Evolutionary conservation across 2,888 invertebrate species (phyloP), one percentile per base, ranked within the genome.

Genomic region (Philaethria dido): DNA sequence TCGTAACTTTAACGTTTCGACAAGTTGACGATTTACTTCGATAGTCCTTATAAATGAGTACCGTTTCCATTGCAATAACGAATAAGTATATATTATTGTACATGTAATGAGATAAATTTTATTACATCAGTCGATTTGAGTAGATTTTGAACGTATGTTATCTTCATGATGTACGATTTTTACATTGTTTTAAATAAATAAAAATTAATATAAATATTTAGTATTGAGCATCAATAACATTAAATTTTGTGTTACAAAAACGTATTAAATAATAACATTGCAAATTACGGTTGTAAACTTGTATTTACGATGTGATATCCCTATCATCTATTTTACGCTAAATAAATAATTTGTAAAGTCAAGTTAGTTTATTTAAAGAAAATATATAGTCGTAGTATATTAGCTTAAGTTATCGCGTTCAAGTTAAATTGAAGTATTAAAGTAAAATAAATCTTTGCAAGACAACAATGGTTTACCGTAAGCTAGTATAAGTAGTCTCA

Each of bases 1-100:
- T 68, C 68, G 72, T 81, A 78, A 78, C 75, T 80, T 75, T 75
- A 75, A 69, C 73, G 66, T 68, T 70, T 69, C 61, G 64, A 71
- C 69, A 68, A 73, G 70, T 67, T 73, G 75, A 77, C 73, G 72
- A 71, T 62, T 63, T 69, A 62, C 61, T 65, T 63, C 44, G 39
- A 48, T 68, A 33, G 60, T 64, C 61, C 20, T 55, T 68, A 42
- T 64, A 60, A 59, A 55, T 64, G 61, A 60, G 50, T 55, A 59
- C 20, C 64, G 33, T 50, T 60, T 64, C 42, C 16, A 42, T 25
- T 47, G 50, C 45, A 60, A 42, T 59, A 63, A 52, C 22, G 20
- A 18, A 22, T 20, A 13, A 36, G 42, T 39, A 64, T 64, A 62
- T 54, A 42, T 55, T 64, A 59, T 42, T 47, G 48, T 22, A 48